Conservation (phyloP, 1,140 invertebrate species). For the Meloidogyne chitwoodi region DNA sequence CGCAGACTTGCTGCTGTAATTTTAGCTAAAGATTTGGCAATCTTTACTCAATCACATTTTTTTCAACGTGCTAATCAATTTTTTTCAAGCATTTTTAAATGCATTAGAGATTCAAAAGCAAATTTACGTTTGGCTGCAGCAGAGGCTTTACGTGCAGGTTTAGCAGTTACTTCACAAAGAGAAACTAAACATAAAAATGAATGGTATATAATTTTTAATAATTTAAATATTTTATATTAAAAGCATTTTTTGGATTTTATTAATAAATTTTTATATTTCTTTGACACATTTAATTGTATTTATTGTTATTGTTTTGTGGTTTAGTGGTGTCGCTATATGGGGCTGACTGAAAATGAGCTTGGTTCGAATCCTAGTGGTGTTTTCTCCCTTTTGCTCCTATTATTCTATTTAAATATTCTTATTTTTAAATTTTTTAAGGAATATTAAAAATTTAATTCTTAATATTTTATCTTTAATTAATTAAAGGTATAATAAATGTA, state of each 20-base stretch:
- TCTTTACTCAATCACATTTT: conserved; percentile 93
- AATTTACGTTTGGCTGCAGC: conserved; percentile 84
- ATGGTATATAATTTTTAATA: conserved; percentile 67
- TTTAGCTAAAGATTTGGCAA: conserved; percentile 84
- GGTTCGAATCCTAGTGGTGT: too few species aligned
- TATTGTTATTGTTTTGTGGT: too few species aligned
- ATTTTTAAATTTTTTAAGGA: conserved; percentile 61
- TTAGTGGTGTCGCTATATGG: too few species aligned
- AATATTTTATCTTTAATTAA: conserved; percentile 25
- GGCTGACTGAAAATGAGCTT: too few species aligned
- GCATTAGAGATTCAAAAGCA: conserved; percentile 84
- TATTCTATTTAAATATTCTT: too few species aligned
- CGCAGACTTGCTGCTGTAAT: conserved; percentile 67
- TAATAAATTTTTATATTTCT: too few species aligned
- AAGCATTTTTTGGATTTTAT: too few species aligned
- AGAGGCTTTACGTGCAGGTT: conserved; percentile 81
- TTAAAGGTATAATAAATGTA: conserved; percentile 71
- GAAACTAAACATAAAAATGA: conserved; percentile 85
- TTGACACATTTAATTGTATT: too few species aligned
- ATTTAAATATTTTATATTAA: too few species aligned
- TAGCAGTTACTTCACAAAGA: conserved; percentile 86
- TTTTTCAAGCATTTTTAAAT: conserved; percentile 86
- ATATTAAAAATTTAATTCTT: neutral
- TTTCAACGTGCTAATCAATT: conserved; percentile 93
- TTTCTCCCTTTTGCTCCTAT: too few species aligned